Conservation (phyloP, 2,888 invertebrate species). For the Eristalis tenax region DNA sequence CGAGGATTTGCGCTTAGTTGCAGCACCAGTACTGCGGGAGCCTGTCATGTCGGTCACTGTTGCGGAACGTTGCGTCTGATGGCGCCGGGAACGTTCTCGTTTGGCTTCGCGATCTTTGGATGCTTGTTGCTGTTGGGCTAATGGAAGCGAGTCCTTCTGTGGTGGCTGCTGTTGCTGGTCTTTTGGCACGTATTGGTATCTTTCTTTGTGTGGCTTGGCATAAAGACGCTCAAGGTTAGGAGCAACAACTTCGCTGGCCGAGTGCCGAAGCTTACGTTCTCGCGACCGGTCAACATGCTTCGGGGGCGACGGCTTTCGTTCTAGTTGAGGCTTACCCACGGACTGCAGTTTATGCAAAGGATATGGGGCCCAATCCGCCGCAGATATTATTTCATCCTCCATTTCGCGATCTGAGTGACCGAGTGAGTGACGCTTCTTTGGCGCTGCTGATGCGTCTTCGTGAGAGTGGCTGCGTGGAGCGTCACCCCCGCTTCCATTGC, state of each 20-base stretch:
- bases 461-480: constrained; percentile 79
- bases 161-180: constrained; percentile 74
- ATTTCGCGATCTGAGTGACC: constrained; percentile 78
- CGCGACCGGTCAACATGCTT: constrained; percentile 73
- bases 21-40: constrained; percentile 75
- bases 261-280: constrained; percentile 79
- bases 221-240: constrained; percentile 78
- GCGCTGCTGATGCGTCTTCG: constrained; percentile 77
- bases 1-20: constrained; percentile 79
- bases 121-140: constrained; percentile 56
- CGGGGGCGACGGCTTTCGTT: constrained; percentile 64
- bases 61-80: constrained; percentile 81
- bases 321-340: constrained; percentile 76
- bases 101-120: constrained; percentile 74
- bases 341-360: constrained; percentile 79
- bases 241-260: constrained; percentile 80
- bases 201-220: constrained; percentile 79
- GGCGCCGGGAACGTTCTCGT: constrained; percentile 80
- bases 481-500: constrained; percentile 79
- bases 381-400: constrained; percentile 76
- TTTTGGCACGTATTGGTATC: constrained; percentile 80
- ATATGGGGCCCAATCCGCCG: constrained; percentile 80
- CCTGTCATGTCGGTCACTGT: constrained; percentile 80
- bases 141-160: constrained; percentile 65
- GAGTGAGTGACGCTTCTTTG: constrained; percentile 80